phyloP scores from a whole-genome alignment of 2,888 invertebrate genomes.

The Cactoblastis cactorum region DNA sequence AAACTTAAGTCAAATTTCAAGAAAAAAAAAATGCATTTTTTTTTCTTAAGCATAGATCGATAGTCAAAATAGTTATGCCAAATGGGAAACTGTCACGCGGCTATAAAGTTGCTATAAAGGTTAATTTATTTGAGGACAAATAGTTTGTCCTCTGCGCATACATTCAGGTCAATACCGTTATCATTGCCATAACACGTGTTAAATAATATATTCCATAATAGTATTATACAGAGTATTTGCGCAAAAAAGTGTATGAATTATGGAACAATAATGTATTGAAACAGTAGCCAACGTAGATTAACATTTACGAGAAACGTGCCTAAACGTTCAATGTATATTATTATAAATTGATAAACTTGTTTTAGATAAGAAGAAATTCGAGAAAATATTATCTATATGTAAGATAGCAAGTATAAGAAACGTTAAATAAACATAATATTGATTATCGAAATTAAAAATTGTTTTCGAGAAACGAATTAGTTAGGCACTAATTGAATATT shows the following conservation, averaged over 20 bases:
- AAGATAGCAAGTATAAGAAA: neutral
- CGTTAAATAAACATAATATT: neutral
- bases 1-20: no score
- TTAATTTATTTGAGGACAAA: neutral
- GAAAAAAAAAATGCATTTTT: no score
- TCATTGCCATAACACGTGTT: neutral
- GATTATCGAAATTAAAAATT: neutral
- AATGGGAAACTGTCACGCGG: neutral
- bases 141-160: neutral
- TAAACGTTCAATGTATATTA: neutral
- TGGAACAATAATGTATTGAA: neutral
- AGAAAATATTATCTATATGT: neutral
- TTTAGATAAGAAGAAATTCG: neutral
- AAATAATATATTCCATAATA: neutral
- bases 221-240: constrained; percentile 6
- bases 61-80: no score
- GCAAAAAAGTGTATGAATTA: neutral
- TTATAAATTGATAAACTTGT: neutral
- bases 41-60: no score
- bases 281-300: neutral
- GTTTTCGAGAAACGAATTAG: neutral
- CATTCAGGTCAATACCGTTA: neutral
- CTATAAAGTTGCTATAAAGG: neutral
- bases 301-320: neutral
- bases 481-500: constrained; percentile 6